A percentile compares a stretch with the other conserved stretches of the same genome.
Evolutionary conservation across 2,113 vertebrate species (phyloP).

Genomic region (Pelusios castaneus): DNA sequence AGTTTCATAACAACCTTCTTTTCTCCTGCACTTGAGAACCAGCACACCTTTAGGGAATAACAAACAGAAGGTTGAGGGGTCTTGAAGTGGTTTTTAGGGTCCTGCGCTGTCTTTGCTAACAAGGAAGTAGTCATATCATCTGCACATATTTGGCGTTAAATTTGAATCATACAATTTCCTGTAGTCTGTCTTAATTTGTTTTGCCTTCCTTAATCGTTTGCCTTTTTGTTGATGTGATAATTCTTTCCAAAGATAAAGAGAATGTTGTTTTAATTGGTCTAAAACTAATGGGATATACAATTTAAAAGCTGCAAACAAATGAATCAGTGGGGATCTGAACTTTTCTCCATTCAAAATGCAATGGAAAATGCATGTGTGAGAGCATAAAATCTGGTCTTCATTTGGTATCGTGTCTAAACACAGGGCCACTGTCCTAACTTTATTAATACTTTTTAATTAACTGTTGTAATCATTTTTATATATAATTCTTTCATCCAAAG

Average conservation of each 20-base stretch:
- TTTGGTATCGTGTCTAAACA: background rate
- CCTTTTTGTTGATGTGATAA: background rate
- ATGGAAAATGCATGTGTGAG: background rate
- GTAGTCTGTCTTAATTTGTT: background rate
- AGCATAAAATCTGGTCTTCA: background rate
- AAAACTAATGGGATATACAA: background rate
- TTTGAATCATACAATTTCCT: background rate
- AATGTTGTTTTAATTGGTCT: background rate
- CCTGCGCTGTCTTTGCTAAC: background rate
- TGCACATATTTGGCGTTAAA: too few relatives aligned
- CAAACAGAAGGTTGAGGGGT: background rate
- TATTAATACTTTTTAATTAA: too few relatives aligned
- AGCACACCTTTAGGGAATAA: background rate
- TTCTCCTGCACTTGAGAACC: background rate
- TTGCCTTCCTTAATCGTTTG: background rate
- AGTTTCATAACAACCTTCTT: background rate
- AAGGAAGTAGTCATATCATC: background rate
- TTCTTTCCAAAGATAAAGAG: background rate
- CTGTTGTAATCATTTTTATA: too few relatives aligned
- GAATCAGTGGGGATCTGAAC: background rate
- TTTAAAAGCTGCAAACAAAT: background rate
- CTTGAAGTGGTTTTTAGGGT: background rate
- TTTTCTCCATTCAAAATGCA: background rate
- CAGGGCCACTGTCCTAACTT: too few relatives aligned
- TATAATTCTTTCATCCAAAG: too few relatives aligned